A percentile compares a stretch with the other conserved stretches of the same genome.
Conservation (phyloP, 1,140 invertebrate genomes). For the Microplitis demolitor region DNA sequence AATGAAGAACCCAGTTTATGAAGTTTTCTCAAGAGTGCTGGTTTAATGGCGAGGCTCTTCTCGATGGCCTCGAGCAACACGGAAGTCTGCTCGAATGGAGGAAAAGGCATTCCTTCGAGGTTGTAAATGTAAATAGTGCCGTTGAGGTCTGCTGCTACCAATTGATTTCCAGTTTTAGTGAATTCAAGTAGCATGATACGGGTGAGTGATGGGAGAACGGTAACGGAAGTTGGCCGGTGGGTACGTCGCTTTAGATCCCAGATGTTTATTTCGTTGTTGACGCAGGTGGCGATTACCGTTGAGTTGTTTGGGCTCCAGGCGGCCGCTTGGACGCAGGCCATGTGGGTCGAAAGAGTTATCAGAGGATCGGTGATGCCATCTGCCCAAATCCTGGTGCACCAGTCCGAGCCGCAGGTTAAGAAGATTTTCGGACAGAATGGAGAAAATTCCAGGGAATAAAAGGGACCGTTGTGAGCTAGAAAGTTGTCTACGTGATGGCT, state of each 20-base stretch:
- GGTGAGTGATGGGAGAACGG: conserved; percentile 54
- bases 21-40: conserved; percentile 64
- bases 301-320: conserved; percentile 82
- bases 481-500: conserved; percentile 74
- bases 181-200: conserved; percentile 64
- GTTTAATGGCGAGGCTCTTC: conserved; percentile 67
- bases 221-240: conserved; percentile 68
- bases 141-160: conserved; percentile 68
- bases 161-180: conserved; percentile 68
- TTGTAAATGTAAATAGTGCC: conserved; percentile 70
- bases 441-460: conserved; percentile 79
- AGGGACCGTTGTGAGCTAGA: conserved; percentile 78
- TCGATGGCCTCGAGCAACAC: conserved; percentile 66
- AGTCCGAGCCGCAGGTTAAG: conserved; percentile 84
- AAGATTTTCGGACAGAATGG: conserved; percentile 77
- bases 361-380: conserved; percentile 70
- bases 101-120: conserved; percentile 71
- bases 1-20: conserved; percentile 57
- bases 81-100: conserved; percentile 68
- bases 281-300: conserved; percentile 79
- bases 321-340: conserved; percentile 69
- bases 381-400: conserved; percentile 78
- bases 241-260: conserved; percentile 75
- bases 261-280: conserved; percentile 71
- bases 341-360: conserved; percentile 64